Evolutionary conservation across 2,113 vertebrate genomes (phyloP).

Genomic region (Nycticorax nycticorax): DNA sequence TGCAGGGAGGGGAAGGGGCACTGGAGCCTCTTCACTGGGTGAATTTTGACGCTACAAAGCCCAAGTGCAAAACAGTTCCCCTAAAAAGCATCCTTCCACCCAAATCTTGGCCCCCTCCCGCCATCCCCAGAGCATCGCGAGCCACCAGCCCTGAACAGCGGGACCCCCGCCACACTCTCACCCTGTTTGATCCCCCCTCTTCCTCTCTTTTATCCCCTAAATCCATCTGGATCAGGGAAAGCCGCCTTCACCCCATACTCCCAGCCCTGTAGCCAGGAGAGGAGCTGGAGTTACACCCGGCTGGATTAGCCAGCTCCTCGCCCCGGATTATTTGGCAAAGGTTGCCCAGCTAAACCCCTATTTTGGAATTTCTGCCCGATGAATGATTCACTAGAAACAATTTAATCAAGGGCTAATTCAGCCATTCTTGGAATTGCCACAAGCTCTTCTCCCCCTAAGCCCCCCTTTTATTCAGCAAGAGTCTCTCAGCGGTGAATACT

Average conservation of each 20-base stretch:
- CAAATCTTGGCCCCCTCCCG: neutral
- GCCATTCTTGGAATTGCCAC: neutral
- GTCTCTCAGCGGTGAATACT: neutral
- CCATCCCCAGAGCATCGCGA: accelerated
- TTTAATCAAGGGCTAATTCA: slow-evolving; percentile 51
- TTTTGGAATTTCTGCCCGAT: neutral
- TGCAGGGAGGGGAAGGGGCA: neutral
- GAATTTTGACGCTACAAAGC: neutral
- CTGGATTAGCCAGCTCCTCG: neutral
- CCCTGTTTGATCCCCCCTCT: no score
- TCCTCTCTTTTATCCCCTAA: neutral
- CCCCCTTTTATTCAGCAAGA: neutral
- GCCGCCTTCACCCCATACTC: neutral
- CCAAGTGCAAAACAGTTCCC: neutral
- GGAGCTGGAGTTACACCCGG: accelerated
- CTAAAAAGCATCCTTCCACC: neutral
- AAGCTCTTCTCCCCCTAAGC: neutral
- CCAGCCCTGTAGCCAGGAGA: accelerated
- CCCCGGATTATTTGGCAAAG: neutral
- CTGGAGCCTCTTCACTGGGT: accelerated
- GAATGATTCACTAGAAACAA: neutral
- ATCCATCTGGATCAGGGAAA: neutral
- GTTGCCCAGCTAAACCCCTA: neutral
- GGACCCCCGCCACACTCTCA: neutral
- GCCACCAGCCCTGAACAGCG: accelerated